Evolutionary conservation across 1,140 invertebrate genomes (phyloP), one percentile per base, ranked within the genome.

Genomic region (Drosophila sproati): DNA sequence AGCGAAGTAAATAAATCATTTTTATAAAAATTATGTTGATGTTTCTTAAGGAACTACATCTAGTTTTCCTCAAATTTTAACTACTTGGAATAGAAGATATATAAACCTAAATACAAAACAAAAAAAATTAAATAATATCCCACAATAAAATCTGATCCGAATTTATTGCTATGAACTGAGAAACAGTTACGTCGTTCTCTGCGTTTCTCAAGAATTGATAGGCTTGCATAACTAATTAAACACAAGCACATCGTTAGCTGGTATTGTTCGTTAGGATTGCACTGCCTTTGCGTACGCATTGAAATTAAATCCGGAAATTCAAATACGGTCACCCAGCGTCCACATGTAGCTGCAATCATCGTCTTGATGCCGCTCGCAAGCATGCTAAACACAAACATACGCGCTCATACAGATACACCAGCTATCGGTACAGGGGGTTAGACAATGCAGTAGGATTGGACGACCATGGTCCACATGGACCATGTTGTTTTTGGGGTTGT

Each of bases 391-490:
- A 56, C 62, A 64, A 52, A 67, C 45, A 61, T 50, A 20, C 20
- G 20, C 20, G 20, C 20, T 20, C 20, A 20, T 20, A 20, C 20
- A 20, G 20, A 20, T 20, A 60, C 45, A 56, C 10, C 45, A 69
- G 41, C 43, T 29, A 43, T 4, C 52, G 12, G 31, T 5, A 39
- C 28, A 12, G 6, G 7, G 48, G 10, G 37, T 4, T 31, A 55
- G 45, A 68, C 69, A 69, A 69, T 73, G 51, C 75, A 78, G 47
- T 68, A 70, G 79, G 71, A 82, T 82, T 71, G 79, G 74, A 66
- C 72, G 78, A 81, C 77, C 82, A 71, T 85, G 82, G 82, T 85
- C 78, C 74, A 86, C 70, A 86, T 86, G 80, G 57, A 72, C 56
- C 50, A 73, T 80, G 79, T 82, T 63, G 60, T 62, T 77, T 69